phyloP scores from a whole-genome alignment of 1,140 invertebrate species.

The Helicoverpa zea region DNA sequence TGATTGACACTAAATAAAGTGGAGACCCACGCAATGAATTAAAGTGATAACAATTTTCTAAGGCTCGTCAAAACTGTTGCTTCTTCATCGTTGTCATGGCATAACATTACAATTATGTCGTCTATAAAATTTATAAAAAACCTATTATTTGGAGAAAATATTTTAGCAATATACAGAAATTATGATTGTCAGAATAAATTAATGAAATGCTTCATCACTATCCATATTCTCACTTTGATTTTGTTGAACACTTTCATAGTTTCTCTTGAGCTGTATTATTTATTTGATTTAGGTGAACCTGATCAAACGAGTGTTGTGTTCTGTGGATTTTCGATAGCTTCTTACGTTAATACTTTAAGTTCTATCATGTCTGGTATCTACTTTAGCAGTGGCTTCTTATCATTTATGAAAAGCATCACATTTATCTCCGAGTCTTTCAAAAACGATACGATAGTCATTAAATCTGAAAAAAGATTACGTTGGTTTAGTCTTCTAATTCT shows the following conservation, averaged over 20 bases:
- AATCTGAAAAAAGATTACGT: neutral
- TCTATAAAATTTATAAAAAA: neutral
- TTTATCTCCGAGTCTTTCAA: neutral
- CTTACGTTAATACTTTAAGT: neutral
- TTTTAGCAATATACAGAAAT: neutral
- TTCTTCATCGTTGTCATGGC: neutral
- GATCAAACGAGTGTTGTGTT: neutral
- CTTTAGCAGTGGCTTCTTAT: neutral
- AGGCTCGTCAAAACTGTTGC: neutral
- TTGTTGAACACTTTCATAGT: neutral
- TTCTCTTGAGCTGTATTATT: neutral
- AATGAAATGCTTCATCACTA: neutral
- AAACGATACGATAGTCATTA: neutral
- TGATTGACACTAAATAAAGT: no score
- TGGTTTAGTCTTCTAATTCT: neutral
- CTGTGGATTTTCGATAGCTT: neutral
- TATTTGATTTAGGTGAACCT: neutral
- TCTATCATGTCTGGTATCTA: neutral
- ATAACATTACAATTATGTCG: neutral
- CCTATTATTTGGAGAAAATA: neutral
- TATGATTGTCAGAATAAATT: neutral
- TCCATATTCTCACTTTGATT: neutral
- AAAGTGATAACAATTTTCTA: neutral
- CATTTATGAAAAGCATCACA: neutral
- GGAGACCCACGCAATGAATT: no score